A percentile compares a stretch with the other conserved stretches of the same genome.
phyloP scores from a whole-genome alignment of 2,888 invertebrate genomes.

The Boloria selene region DNA sequence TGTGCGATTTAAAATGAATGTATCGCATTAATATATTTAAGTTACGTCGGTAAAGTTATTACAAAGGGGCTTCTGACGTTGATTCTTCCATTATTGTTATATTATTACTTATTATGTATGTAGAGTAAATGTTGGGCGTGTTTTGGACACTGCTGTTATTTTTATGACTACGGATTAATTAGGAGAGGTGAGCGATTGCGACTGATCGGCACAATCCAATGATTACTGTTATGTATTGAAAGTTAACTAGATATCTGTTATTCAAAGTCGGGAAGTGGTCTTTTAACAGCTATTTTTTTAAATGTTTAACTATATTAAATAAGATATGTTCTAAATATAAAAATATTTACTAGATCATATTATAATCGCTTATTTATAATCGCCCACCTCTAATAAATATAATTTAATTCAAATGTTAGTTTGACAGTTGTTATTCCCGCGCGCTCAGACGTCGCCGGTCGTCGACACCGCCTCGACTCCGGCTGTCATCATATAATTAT shows the following conservation, averaged over 20 bases:
- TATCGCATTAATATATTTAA: constrained; percentile 2
- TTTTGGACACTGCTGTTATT: neutral
- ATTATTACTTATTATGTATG: constrained; percentile 21
- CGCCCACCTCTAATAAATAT: constrained; percentile 19
- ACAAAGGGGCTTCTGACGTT: constrained; percentile 65
- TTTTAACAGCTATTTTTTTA: too few species aligned
- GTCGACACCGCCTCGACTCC: neutral
- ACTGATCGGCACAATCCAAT: constrained; percentile 2
- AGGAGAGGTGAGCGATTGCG: constrained; percentile 15
- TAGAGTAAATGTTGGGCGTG: neutral
- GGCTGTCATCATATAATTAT: constrained; percentile 17
- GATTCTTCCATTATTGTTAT: constrained; percentile 74
- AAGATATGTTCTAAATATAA: constrained; percentile 3
- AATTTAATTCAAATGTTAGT: constrained; percentile 12
- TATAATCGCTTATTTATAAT: constrained; percentile 14
- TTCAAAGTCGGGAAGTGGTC: neutral
- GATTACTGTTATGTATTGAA: constrained; percentile 4
- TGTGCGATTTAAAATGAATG: neutral
- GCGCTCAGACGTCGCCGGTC: neutral
- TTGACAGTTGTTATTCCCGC: neutral
- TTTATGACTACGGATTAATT: constrained; percentile 2
- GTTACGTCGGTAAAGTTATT: constrained; percentile 19
- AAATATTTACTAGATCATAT: constrained; percentile 3
- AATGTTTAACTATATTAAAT: too few species aligned
- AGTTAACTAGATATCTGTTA: constrained; percentile 3